phyloP scores from a whole-genome alignment of 2,888 invertebrate genomes.

The Acrobasis repandana region DNA sequence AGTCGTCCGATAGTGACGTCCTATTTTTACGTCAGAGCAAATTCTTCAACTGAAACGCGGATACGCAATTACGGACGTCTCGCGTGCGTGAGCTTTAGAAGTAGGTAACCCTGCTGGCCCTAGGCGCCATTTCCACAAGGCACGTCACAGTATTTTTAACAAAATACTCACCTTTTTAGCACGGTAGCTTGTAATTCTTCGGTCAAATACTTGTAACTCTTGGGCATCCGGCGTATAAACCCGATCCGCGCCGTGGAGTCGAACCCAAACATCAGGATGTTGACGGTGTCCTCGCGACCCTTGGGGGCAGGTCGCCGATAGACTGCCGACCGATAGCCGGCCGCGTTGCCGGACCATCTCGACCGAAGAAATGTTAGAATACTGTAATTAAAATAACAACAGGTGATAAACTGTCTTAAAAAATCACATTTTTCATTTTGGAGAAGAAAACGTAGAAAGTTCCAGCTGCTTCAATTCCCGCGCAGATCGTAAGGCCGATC shows the following conservation, averaged over 20 bases:
- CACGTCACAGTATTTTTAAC: not conserved
- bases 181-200: slow-evolving; percentile 84
- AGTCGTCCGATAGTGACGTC: no score
- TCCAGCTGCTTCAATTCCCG: no score
- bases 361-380: slow-evolving; percentile 37
- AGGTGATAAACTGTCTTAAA: not conserved
- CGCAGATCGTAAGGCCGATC: no score
- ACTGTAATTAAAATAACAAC: not conserved
- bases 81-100: no score
- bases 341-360: slow-evolving; percentile 57
- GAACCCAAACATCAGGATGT: slow-evolving; percentile 93
- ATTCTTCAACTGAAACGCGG: no score
- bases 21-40: no score
- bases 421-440: no score
- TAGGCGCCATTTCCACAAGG: no score
- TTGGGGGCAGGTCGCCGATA: slow-evolving; percentile 31
- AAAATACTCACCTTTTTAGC: slow-evolving; percentile 84
- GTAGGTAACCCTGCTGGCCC: no score
- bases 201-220: slow-evolving; percentile 87
- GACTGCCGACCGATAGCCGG: slow-evolving; percentile 51
- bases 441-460: no score
- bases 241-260: slow-evolving; percentile 94
- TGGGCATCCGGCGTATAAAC: slow-evolving; percentile 90
- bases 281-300: slow-evolving; percentile 55
- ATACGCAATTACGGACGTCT: no score